Evolutionary conservation across 2,797 vertebrate species (phyloP).

Genomic region (Pipistrellus pygmaeus): DNA sequence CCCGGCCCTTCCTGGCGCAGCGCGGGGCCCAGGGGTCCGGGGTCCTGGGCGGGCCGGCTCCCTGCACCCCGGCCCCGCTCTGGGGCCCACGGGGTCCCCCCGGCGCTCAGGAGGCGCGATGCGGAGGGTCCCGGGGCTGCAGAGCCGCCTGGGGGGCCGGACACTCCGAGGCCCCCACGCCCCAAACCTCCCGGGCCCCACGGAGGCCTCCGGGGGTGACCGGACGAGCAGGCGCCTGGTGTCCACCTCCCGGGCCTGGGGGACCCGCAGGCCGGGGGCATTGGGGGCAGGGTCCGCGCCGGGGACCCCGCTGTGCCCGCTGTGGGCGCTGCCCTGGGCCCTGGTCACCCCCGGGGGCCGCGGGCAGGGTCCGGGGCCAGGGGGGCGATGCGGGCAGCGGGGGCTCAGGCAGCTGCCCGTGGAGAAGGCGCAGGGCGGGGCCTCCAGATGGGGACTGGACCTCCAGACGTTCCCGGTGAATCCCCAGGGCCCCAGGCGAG

Average conservation of each 20-base stretch:
- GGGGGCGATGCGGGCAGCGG: background rate
- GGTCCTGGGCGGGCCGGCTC: fast-evolving
- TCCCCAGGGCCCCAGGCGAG: too few species aligned
- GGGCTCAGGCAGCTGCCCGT: background rate
- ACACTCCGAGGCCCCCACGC: background rate
- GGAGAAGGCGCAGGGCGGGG: background rate
- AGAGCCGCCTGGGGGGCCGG: background rate
- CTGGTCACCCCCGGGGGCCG: fast-evolving
- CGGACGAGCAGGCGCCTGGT: fast-evolving
- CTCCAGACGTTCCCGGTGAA: background rate
- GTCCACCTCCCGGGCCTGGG: background rate
- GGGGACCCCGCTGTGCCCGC: too few species aligned
- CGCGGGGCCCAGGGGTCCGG: background rate
- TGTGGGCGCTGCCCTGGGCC: fast-evolving
- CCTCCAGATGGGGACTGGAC: fast-evolving
- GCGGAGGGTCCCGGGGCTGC: background rate
- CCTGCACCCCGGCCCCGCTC: fast-evolving
- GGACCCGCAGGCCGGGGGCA: fast-evolving
- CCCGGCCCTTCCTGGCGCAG: background rate
- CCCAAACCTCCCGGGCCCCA: background rate
- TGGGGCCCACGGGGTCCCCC: fast-evolving
- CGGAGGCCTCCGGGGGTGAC: fast-evolving
- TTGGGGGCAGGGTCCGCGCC: fast-evolving
- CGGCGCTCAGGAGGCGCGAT: background rate
- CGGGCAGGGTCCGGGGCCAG: fast-evolving